Evolutionary conservation across 2,113 vertebrate genomes (phyloP).

Genomic region (Chamaea fasciata): DNA sequence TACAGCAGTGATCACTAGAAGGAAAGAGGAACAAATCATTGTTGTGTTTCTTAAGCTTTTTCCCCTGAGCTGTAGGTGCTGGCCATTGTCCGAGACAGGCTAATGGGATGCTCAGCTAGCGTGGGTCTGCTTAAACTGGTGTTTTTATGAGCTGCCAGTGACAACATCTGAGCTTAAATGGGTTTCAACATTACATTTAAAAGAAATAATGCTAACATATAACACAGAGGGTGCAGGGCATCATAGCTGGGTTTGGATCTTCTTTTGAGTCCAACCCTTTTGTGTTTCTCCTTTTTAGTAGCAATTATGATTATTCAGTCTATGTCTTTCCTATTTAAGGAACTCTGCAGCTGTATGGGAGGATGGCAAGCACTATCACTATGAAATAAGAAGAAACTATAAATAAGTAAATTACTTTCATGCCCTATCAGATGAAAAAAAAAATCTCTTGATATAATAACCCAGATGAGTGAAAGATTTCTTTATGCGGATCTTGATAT

Average conservation of each 20-base stretch:
- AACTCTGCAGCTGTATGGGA: neutral
- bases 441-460: neutral
- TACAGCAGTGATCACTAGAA: neutral
- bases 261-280: neutral
- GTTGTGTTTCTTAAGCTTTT: neutral
- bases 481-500: constrained; percentile 51
- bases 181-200: neutral
- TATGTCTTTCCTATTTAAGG: neutral
- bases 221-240: neutral
- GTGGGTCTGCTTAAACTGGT: neutral
- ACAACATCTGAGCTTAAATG: neutral
- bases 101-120: neutral
- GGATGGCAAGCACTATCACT: neutral
- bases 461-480: constrained; percentile 32
- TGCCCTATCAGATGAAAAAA: neutral
- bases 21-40: neutral
- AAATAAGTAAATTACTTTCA: neutral
- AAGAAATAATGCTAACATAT: neutral
- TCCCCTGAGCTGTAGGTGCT: neutral
- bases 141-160: neutral
- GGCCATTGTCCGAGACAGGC: neutral
- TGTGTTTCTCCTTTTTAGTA: neutral
- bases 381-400: neutral
- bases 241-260: neutral
- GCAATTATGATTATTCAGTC: neutral